These are phyloP conservation scores for Stomatorhinus ivindoensis DNA, from an alignment of 2,113 vertebrate genomes.

Conservation along the genomic window DNA sequence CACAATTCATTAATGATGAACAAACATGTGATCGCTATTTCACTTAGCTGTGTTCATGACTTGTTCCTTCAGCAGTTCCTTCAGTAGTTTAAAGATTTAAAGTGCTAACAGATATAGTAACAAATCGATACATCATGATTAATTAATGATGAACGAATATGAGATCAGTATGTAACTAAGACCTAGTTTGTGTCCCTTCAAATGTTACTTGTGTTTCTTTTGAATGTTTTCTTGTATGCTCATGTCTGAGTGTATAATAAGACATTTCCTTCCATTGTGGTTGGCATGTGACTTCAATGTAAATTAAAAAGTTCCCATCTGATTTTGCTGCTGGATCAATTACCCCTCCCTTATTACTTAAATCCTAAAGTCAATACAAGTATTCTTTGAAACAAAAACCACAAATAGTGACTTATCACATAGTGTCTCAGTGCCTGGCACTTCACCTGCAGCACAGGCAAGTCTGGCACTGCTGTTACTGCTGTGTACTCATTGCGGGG, in stretches of 20 bases:
- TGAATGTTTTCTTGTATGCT: neutral
- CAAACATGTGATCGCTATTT: no score
- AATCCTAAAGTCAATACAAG: neutral
- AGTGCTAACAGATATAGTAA: no score
- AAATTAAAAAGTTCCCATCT: neutral
- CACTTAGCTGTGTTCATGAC: no score
- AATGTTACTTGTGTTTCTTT: no score
- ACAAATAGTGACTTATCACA: neutral
- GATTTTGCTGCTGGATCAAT: neutral
- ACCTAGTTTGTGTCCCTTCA: no score
- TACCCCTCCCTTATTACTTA: neutral
- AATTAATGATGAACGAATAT: no score
- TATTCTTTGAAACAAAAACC: neutral
- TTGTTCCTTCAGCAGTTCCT: no score
- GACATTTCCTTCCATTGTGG: neutral
- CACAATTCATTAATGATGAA: no score
- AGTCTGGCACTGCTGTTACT: neutral
- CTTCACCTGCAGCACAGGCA: neutral
- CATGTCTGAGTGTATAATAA: neutral
- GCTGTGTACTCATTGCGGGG: neutral
- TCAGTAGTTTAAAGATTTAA: no score
- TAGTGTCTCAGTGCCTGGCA: neutral
- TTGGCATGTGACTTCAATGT: neutral
- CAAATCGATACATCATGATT: no score
- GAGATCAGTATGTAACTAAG: no score